A percentile compares a stretch with the other conserved stretches of the same genome.
Conservation (phyloP, 2,888 invertebrate genomes). For the Cheilosia scutellata region DNA sequence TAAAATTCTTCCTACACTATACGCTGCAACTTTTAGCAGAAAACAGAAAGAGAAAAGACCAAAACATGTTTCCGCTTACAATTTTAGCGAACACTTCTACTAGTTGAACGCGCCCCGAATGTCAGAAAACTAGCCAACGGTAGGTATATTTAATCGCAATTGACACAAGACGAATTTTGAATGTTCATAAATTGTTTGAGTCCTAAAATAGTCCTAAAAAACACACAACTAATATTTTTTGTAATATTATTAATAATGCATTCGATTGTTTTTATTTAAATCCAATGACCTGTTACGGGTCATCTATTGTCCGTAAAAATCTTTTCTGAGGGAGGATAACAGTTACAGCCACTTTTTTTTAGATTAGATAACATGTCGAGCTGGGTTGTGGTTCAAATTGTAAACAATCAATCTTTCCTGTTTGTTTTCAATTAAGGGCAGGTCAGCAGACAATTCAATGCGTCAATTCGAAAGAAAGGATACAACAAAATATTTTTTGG, state of each 20-base stretch:
- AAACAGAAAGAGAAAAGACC: too few species aligned
- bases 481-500: neutral
- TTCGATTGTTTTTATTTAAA: neutral
- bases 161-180: too few species aligned
- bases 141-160: too few species aligned
- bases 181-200: too few species aligned
- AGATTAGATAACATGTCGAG: constrained; percentile 1
- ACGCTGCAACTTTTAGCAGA: too few species aligned
- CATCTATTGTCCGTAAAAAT: neutral
- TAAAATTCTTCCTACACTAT: too few species aligned
- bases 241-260: neutral
- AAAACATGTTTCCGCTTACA: too few species aligned
- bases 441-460: neutral
- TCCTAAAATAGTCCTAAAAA: neutral
- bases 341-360: neutral
- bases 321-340: neutral
- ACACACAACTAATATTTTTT: neutral
- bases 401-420: neutral
- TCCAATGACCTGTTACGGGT: neutral
- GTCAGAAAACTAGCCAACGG: too few species aligned
- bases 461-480: neutral
- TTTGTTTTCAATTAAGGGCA: neutral
- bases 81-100: too few species aligned
- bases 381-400: neutral
- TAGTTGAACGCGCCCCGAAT: too few species aligned